phyloP scores from a whole-genome alignment of 2,113 vertebrate species.

The Clarias macrocephalus region DNA sequence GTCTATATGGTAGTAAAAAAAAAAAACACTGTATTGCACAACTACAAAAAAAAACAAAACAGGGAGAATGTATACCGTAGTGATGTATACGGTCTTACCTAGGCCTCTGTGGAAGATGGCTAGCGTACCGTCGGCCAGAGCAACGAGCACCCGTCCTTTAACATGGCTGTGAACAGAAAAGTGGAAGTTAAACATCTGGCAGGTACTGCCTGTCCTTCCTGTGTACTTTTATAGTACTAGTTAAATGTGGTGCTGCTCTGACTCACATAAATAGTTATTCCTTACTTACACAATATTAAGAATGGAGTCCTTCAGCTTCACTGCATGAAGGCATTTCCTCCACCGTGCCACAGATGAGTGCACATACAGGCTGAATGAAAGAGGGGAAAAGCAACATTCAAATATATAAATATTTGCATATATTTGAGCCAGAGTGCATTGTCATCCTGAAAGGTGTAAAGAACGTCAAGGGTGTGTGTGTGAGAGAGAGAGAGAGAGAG shows the following conservation, averaged over 20 bases:
- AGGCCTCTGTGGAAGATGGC: constrained; percentile 92
- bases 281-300: constrained; percentile 91
- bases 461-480: constrained; percentile 14
- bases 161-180: constrained; percentile 80
- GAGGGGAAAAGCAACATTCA: not conserved
- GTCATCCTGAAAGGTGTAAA: not conserved
- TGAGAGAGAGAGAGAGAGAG: not conserved
- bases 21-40: not conserved
- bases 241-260: not conserved
- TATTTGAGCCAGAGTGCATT: not conserved
- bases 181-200: not conserved
- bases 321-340: constrained; percentile 97
- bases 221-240: not conserved
- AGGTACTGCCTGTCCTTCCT: not conserved
- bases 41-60: not conserved
- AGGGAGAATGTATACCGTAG: too few species aligned
- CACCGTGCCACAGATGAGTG: constrained; percentile 93
- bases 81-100: constrained; percentile 69
- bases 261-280: not conserved
- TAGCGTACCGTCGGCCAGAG: constrained; percentile 91
- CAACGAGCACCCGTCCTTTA: constrained; percentile 92
- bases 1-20: constrained; percentile 67
- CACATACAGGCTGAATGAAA: constrained; percentile 83
- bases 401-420: not conserved
- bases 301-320: constrained; percentile 97